phyloP scores from a whole-genome alignment of 2,888 invertebrate genomes.

The Chaetoderma sp. region DNA sequence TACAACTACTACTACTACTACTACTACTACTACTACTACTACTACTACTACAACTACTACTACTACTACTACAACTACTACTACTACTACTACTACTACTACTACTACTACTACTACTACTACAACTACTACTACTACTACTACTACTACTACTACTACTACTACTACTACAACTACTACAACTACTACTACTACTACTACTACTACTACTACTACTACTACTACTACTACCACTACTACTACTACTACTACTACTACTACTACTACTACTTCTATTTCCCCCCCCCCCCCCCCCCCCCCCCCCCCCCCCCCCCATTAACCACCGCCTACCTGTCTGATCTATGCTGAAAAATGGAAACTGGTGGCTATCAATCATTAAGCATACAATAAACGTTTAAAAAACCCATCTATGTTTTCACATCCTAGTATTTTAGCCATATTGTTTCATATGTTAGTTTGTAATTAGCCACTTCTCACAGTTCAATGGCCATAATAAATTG shows the following conservation, averaged over 20 bases:
- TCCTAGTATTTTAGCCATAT: too few species aligned
- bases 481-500: too few species aligned
- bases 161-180: slow-evolving; percentile 21
- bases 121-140: slow-evolving; percentile 33
- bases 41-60: slow-evolving; percentile 8
- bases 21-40: slow-evolving; percentile 8
- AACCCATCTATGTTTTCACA: too few species aligned
- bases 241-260: slow-evolving; percentile 24
- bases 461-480: too few species aligned
- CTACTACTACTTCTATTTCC: too few species aligned
- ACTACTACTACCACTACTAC: slow-evolving; percentile 30
- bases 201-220: slow-evolving; percentile 32
- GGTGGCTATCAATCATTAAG: too few species aligned
- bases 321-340: too few species aligned
- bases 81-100: slow-evolving; percentile 29
- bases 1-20: slow-evolving; percentile 18
- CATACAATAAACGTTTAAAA: too few species aligned
- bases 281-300: too few species aligned
- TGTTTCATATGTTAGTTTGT: too few species aligned
- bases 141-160: slow-evolving; percentile 32
- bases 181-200: slow-evolving; percentile 28
- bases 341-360: too few species aligned
- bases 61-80: slow-evolving; percentile 22
- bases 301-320: too few species aligned
- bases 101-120: slow-evolving; percentile 27